Conservation (phyloP, 2,888 invertebrate genomes). For the Monochamus alternatus region DNA sequence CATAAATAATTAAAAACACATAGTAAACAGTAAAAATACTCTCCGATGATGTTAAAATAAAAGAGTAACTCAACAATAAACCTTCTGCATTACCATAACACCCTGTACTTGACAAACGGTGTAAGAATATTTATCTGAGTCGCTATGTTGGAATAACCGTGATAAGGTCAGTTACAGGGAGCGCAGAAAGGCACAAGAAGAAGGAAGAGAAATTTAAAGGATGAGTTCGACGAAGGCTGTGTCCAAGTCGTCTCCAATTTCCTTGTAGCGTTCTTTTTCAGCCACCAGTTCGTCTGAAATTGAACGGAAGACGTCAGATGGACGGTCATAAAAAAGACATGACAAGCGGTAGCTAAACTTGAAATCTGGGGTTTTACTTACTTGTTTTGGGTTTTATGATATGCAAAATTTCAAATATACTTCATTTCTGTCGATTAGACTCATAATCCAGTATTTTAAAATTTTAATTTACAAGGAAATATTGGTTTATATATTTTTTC, state of each 20-base stretch:
- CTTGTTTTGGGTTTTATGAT: background rate
- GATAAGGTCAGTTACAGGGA: conserved; percentile 34
- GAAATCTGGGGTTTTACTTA: conserved; percentile 47
- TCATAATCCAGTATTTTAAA: no score
- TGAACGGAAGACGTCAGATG: conserved; percentile 15
- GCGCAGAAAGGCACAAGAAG: conserved; percentile 14
- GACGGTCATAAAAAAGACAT: background rate
- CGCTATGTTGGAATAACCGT: conserved; percentile 34
- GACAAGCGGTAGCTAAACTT: background rate
- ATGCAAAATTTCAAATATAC: no score
- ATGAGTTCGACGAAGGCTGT: conserved; percentile 97
- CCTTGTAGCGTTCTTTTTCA: conserved; percentile 99
- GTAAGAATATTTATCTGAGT: conserved; percentile 33
- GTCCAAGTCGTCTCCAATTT: conserved; percentile 99
- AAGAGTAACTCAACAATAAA: conserved; percentile 38
- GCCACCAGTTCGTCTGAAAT: conserved; percentile 93
- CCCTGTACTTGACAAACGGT: conserved; percentile 10
- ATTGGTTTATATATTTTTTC: no score
- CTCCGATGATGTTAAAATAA: conserved; percentile 42
- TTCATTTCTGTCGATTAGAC: no score
- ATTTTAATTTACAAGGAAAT: background rate
- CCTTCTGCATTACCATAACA: conserved; percentile 24
- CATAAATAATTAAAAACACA: conserved; percentile 54
- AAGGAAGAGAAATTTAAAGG: conserved; percentile 70
- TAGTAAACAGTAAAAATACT: conserved; percentile 53